A percentile compares a stretch with the other conserved stretches of the same genome.
These are phyloP conservation scores for Argyresthia albistria DNA, from an alignment of 2,888 invertebrate genomes.

Conservation along the genomic window DNA sequence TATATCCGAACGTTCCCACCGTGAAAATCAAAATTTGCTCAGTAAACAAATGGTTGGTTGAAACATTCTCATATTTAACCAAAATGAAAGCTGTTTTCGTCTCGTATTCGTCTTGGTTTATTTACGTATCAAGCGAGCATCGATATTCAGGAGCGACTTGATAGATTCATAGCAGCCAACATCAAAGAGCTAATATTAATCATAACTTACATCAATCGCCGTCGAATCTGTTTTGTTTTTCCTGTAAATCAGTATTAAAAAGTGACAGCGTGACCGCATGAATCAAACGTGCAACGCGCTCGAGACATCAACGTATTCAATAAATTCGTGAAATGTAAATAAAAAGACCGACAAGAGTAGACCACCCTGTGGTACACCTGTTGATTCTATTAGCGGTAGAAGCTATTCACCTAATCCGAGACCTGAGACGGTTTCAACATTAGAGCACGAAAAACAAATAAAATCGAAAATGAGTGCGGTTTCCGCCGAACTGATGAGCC, in stretches of 20 bases:
- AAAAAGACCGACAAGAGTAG: conserved; percentile 2
- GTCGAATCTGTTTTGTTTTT: conserved; percentile 65
- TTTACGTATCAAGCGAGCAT: conserved; percentile 55
- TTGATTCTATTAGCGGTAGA: conserved; percentile 53
- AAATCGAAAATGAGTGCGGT: conserved; percentile 35
- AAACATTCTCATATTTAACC: conserved; percentile 64
- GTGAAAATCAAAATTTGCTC: too few relatives aligned
- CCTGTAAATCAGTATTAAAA: conserved; percentile 72
- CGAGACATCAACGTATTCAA: conserved; percentile 60
- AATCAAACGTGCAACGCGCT: conserved; percentile 56
- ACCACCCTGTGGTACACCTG: conserved; percentile 60
- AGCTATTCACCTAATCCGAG: conserved; percentile 6
- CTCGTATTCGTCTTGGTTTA: conserved; percentile 54
- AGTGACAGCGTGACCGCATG: conserved; percentile 56
- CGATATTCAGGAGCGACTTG: conserved; percentile 67
- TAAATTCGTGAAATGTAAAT: conserved; percentile 38
- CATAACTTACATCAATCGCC: conserved; percentile 71
- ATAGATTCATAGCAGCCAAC: conserved; percentile 70
- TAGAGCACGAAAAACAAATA: conserved; percentile 35
- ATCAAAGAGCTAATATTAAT: conserved; percentile 68
- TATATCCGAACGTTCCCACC: too few relatives aligned
- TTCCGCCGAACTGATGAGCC: conserved; percentile 31
- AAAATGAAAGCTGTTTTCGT: conserved; percentile 48
- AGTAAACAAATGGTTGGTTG: conserved; percentile 33
- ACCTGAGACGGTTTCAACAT: conserved; percentile 1